A percentile compares a stretch with the other conserved stretches of the same genome.
Conservation (phyloP, 1,140 invertebrate species). For the Platyscapa corneri region DNA sequence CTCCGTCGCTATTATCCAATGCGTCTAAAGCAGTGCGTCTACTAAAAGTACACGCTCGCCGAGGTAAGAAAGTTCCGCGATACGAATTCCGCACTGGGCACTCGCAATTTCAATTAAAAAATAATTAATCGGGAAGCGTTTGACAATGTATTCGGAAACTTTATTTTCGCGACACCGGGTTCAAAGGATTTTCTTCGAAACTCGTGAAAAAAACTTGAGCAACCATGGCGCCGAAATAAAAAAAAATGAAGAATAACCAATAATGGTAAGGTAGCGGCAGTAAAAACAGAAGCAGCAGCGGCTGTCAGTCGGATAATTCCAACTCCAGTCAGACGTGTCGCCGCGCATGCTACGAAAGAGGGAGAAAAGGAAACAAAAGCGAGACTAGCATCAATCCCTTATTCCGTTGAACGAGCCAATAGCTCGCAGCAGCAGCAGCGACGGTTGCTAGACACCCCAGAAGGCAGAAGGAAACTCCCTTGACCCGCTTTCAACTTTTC, state of each 20-base stretch:
- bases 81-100: no score
- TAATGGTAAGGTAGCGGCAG: background rate
- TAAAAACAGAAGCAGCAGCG: conserved; percentile 24
- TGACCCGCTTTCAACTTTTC: conserved; percentile 54
- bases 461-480: conserved; percentile 47
- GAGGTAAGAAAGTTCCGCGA: no score
- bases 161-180: background rate
- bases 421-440: conserved; percentile 38
- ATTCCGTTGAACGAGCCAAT: conserved; percentile 33
- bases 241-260: background rate
- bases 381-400: conserved; percentile 51
- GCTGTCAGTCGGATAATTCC: conserved; percentile 50
- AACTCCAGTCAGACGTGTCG: background rate
- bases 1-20: background rate
- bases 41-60: background rate
- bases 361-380: background rate
- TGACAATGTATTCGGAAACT: background rate
- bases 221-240: background rate
- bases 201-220: background rate
- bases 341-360: background rate
- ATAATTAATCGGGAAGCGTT: background rate
- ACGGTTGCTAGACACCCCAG: background rate
- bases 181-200: background rate
- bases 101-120: background rate
- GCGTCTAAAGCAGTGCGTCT: background rate